A percentile compares a stretch with the other conserved stretches of the same genome.
phyloP scores from a whole-genome alignment of 1,140 invertebrate species.

The Diuraphis noxia region DNA sequence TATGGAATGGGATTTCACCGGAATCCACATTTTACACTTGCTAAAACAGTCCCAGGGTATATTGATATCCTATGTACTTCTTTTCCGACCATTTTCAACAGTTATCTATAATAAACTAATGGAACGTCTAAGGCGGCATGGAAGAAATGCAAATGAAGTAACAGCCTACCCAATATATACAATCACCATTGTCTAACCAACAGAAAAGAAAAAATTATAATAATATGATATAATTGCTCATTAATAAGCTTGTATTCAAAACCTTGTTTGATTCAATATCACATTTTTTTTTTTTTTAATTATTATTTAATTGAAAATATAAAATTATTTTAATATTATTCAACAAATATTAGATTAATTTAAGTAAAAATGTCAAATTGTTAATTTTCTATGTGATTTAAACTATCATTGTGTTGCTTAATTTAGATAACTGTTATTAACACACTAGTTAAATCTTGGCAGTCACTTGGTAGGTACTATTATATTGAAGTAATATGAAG shows the following conservation, averaged over 20 bases:
- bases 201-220: neutral
- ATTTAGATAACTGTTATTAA: too few relatives aligned
- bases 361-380: neutral
- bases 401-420: too few relatives aligned
- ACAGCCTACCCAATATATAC: neutral
- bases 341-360: neutral
- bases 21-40: neutral
- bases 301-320: neutral
- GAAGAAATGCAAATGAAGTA: neutral
- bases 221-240: neutral
- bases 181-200: neutral
- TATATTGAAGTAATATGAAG: too few relatives aligned
- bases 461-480: too few relatives aligned
- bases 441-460: too few relatives aligned
- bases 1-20: neutral
- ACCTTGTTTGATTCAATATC: neutral
- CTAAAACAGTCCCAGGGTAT: neutral
- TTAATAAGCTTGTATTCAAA: neutral
- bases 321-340: too few relatives aligned
- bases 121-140: neutral
- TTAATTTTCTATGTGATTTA: neutral
- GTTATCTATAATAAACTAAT: neutral
- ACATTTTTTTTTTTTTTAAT: neutral
- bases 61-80: neutral
- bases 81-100: too few relatives aligned